phyloP scores from a whole-genome alignment of 2,797 vertebrate genomes.

The Chanos chanos region DNA sequence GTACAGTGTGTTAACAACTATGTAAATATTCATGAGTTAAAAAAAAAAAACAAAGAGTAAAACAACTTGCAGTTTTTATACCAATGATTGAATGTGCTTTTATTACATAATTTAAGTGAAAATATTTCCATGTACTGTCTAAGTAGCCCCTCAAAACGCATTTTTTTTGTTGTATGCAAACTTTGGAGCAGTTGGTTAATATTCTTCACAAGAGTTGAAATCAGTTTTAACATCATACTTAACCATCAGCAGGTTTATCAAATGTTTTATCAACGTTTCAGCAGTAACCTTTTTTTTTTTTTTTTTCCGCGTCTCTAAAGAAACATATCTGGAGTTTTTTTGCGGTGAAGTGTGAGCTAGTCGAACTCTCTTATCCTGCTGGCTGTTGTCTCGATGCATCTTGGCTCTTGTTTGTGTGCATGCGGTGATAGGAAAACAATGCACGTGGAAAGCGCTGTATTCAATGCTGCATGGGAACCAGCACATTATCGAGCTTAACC shows the following conservation, averaged over 20 bases:
- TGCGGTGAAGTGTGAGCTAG: conserved; percentile 46
- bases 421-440: conserved; percentile 53
- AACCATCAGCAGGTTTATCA: conserved; percentile 44
- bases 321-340: conserved; percentile 33
- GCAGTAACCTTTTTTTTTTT: not conserved
- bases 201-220: conserved; percentile 46
- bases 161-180: too few species aligned
- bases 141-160: conserved; percentile 39
- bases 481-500: too few species aligned
- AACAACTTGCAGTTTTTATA: conserved; percentile 79
- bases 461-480: not conserved
- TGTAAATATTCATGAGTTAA: conserved; percentile 73
- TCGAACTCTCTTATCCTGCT: conserved; percentile 50
- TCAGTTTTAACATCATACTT: conserved; percentile 38
- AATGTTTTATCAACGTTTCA: conserved; percentile 20
- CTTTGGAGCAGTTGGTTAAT: conserved; percentile 49
- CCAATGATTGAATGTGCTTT: conserved; percentile 77
- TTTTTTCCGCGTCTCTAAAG: not conserved
- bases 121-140: conserved; percentile 57
- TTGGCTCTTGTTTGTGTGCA: conserved; percentile 54
- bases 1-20: conserved; percentile 57
- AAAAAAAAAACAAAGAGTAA: conserved; percentile 57
- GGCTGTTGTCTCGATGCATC: conserved; percentile 35
- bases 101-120: conserved; percentile 63
- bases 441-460: conserved; percentile 49